Conservation (phyloP, 2,888 invertebrate species). For the Euplexia lucipara region DNA sequence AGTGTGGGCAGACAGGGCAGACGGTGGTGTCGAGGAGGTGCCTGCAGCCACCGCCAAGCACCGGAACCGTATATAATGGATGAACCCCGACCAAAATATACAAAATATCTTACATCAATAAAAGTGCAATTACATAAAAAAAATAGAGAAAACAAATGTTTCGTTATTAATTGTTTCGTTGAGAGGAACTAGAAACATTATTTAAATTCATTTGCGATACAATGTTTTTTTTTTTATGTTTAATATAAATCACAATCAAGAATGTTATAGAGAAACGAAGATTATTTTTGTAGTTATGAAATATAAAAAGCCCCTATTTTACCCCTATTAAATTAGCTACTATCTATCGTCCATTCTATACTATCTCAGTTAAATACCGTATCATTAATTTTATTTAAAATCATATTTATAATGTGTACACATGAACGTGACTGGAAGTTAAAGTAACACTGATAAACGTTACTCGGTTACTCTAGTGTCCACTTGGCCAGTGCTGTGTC, state of each 20-base stretch:
- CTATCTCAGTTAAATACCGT: constrained; percentile 82
- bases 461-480: constrained; percentile 2
- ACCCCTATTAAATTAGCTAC: constrained; percentile 87
- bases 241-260: constrained; percentile 68
- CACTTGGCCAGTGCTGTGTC: constrained; percentile 10
- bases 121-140: constrained; percentile 72
- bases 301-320: constrained; percentile 84
- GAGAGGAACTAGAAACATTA: constrained; percentile 73
- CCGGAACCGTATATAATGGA: constrained; percentile 67
- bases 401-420: constrained; percentile 65
- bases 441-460: constrained; percentile 65
- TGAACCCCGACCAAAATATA: constrained; percentile 78
- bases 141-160: constrained; percentile 68
- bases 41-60: constrained; percentile 60
- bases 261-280: constrained; percentile 65
- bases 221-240: constrained; percentile 52
- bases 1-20: constrained; percentile 17
- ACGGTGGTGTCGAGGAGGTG: neutral
- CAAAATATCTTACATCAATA: constrained; percentile 75
- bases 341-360: constrained; percentile 84
- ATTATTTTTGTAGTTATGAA: constrained; percentile 55
- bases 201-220: constrained; percentile 67
- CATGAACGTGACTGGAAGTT: constrained; percentile 40
- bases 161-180: constrained; percentile 70
- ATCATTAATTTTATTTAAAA: constrained; percentile 71